Evolutionary conservation across 2,797 vertebrate genomes (phyloP), one percentile per base, ranked within the genome.

Genomic region (Poeciliopsis gracilis): DNA sequence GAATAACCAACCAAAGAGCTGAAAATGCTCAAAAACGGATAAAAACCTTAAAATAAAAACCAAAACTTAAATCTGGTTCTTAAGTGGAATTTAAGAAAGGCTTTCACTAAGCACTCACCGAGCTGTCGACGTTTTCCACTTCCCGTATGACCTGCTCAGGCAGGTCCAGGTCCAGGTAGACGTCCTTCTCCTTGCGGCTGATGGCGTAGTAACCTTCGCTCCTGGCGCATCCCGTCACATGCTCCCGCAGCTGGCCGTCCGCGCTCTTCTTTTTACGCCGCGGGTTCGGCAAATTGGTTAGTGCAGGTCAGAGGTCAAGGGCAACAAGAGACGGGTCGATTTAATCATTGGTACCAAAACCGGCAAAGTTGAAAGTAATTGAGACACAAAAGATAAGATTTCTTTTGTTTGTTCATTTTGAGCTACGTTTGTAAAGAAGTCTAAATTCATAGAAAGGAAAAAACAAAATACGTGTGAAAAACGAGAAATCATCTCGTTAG

Each of bases 191-290:
- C 85, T 97, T 97, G 85, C 97, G 96, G 91, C 97, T 98, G 94
- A 98, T 98, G 84, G 97, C 96, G 51, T 98, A 98, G 84, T 97
- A 98, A 30, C 97, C 97, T 86, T 98, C 97, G 0, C 97, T 97
- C 70, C 97, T 95, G 59, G 97, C 97, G 4, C 96, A 97, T 69
- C 97, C 97, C 0, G 97, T 98, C 28, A 97, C 95, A 28, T 98
- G 97, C 88, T 97, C 95, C 9, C 97, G 95, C 38, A 97, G 96
- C 90, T 95, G 94, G 6, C 94, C 93, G 0, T 95, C 96, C 0
- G 91, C 82, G 0, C 86, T 94, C 92, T 96, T 97, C 89, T 96
- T 97, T 86, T 96, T 96, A 13, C 96, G 96, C 36, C 97, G 96
- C 9, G 97, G 97, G 91, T 97, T 96, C 1, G 96, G 96, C 91